Conservation (phyloP, 1,140 invertebrate species). For the Leucophenga varia region DNA sequence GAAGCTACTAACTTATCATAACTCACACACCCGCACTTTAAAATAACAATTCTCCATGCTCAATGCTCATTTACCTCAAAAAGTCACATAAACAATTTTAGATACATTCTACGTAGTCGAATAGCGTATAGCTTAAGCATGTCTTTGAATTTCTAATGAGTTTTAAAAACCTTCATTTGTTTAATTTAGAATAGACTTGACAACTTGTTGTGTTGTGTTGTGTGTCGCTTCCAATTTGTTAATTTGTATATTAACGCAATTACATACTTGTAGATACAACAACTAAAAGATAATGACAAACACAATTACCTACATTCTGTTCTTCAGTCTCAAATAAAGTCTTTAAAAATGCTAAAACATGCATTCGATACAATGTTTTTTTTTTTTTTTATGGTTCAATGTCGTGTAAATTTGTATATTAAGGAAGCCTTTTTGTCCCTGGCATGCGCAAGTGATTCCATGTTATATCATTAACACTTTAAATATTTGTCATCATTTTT, state of each 20-base stretch:
- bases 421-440: background rate
- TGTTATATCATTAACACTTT: background rate
- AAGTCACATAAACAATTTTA: background rate
- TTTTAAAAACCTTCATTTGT: constrained; percentile 26
- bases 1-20: constrained; percentile 1
- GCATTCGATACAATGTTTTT: too few relatives aligned
- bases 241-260: constrained; percentile 25
- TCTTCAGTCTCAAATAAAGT: constrained; percentile 16
- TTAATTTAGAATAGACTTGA: constrained; percentile 33
- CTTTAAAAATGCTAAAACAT: too few relatives aligned
- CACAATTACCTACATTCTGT: constrained; percentile 47
- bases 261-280: constrained; percentile 23
- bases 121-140: too few relatives aligned
- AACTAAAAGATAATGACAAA: constrained; percentile 15
- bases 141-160: constrained; percentile 40
- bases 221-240: too few relatives aligned
- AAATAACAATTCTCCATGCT: constrained; percentile 1
- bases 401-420: constrained; percentile 14
- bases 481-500: background rate
- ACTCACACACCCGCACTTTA: constrained; percentile 9
- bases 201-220: too few relatives aligned
- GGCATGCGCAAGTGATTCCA: constrained; percentile 31
- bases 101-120: constrained; percentile 5
- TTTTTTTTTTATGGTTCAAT: constrained; percentile 28
- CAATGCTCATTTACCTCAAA: background rate